Evolutionary conservation across 2,113 vertebrate genomes (phyloP).

Genomic region (Hemiscyllium ocellatum): DNA sequence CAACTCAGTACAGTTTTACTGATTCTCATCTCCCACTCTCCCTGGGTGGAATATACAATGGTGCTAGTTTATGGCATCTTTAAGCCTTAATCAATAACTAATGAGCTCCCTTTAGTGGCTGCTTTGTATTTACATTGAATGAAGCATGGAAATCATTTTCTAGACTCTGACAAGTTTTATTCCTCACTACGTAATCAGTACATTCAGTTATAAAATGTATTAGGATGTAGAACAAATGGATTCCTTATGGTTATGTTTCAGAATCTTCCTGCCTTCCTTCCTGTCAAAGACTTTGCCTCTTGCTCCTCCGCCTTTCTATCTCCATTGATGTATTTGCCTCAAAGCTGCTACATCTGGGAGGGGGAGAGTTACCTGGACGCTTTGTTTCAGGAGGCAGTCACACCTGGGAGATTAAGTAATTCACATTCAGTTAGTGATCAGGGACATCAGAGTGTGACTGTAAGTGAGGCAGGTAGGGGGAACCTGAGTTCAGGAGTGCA

Average conservation of each 20-base stretch:
- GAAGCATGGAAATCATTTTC: neutral
- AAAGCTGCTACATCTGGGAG: too few relatives aligned
- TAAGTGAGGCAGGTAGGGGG: too few relatives aligned
- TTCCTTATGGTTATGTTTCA: neutral
- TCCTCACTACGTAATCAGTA: neutral
- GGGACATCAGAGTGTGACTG: too few relatives aligned
- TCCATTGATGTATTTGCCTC: too few relatives aligned
- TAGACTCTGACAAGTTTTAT: neutral
- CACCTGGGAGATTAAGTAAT: too few relatives aligned
- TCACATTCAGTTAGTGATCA: too few relatives aligned
- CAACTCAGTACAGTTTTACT: neutral
- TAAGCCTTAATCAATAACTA: neutral
- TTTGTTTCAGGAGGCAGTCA: too few relatives aligned
- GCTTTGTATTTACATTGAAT: neutral
- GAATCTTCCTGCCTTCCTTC: too few relatives aligned
- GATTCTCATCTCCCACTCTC: neutral
- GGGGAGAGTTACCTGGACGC: too few relatives aligned
- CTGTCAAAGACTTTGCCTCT: too few relatives aligned
- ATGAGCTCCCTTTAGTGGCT: neutral
- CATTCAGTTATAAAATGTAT: neutral
- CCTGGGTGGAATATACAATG: neutral
- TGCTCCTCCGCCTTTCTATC: too few relatives aligned
- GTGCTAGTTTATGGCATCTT: neutral
- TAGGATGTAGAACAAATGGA: neutral
- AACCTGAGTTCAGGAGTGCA: too few relatives aligned